A percentile compares a stretch with the other conserved stretches of the same genome.
Evolutionary conservation across 2,797 vertebrate genomes (phyloP).

Genomic region (Lates japonicus): DNA sequence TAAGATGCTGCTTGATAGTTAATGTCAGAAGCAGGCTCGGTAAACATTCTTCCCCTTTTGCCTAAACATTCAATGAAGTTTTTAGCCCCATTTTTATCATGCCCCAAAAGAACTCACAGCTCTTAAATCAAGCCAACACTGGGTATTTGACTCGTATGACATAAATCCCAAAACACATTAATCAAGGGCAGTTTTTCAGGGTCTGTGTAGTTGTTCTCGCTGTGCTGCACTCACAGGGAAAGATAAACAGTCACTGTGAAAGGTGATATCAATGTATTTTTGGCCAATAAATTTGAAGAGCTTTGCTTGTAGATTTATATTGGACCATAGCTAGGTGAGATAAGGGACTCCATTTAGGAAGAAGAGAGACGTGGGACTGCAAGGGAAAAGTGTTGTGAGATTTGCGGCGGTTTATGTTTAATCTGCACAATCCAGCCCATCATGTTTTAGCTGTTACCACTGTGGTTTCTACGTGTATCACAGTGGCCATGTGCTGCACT

Average conservation of each 20-base stretch:
- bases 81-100: conserved; percentile 27
- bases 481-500: neutral
- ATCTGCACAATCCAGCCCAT: conserved; percentile 33
- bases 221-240: conserved; percentile 24
- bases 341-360: conserved; percentile 57
- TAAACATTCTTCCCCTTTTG: conserved; percentile 26
- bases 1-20: conserved; percentile 23
- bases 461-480: conserved; percentile 22
- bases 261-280: conserved; percentile 57
- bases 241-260: conserved; percentile 56
- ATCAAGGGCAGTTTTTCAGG: conserved; percentile 59
- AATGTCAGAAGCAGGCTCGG: conserved; percentile 27
- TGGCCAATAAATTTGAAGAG: conserved; percentile 40
- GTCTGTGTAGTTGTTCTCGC: conserved; percentile 37
- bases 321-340: conserved; percentile 46
- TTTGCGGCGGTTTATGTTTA: conserved; percentile 50
- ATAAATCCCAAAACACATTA: conserved; percentile 55
- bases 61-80: conserved; percentile 26
- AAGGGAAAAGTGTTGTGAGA: conserved; percentile 38
- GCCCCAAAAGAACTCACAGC: conserved; percentile 13
- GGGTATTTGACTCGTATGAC: conserved; percentile 38
- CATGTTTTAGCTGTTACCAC: conserved; percentile 33
- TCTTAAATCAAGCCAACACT: conserved; percentile 41
- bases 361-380: conserved; percentile 30
- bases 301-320: conserved; percentile 54